Evolutionary conservation across 2,113 vertebrate genomes (phyloP).

Genomic region (Pelmatolapia mariae): DNA sequence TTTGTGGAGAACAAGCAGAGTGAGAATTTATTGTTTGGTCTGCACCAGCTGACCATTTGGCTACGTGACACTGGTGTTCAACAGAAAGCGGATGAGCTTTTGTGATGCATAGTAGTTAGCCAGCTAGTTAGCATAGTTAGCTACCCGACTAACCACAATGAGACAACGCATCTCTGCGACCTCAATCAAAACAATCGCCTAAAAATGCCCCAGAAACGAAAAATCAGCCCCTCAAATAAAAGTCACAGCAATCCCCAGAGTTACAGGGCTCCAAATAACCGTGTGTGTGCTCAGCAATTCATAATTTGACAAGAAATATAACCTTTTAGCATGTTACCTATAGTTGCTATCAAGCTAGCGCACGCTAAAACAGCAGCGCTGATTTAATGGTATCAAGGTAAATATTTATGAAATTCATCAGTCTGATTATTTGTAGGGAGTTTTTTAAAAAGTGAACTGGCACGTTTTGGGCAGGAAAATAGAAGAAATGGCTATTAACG

Average conservation of each 20-base stretch:
- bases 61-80: slow-evolving; percentile 20
- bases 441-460: neutral
- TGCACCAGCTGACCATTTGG: slow-evolving; percentile 53
- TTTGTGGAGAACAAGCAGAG: neutral
- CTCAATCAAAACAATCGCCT: slow-evolving; percentile 26
- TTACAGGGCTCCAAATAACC: neutral
- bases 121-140: slow-evolving; percentile 53
- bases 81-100: slow-evolving; percentile 59
- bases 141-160: slow-evolving; percentile 39
- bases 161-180: slow-evolving; percentile 19
- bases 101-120: slow-evolving; percentile 69
- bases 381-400: neutral
- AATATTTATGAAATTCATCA: neutral
- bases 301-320: neutral
- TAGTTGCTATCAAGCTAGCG: slow-evolving; percentile 37
- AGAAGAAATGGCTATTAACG: rapidly evolving
- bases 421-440: neutral
- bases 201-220: neutral
- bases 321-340: slow-evolving; percentile 13
- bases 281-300: rapidly evolving
- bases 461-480: neutral
- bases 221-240: rapidly evolving
- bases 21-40: slow-evolving; percentile 40
- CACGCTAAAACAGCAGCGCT: slow-evolving; percentile 10
- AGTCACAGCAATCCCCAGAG: neutral